Percentiles rank a stretch among this genome's conserved stretches.
Conservation (phyloP, 1,140 invertebrate genomes). For the Pristionchus pacificus region DNA sequence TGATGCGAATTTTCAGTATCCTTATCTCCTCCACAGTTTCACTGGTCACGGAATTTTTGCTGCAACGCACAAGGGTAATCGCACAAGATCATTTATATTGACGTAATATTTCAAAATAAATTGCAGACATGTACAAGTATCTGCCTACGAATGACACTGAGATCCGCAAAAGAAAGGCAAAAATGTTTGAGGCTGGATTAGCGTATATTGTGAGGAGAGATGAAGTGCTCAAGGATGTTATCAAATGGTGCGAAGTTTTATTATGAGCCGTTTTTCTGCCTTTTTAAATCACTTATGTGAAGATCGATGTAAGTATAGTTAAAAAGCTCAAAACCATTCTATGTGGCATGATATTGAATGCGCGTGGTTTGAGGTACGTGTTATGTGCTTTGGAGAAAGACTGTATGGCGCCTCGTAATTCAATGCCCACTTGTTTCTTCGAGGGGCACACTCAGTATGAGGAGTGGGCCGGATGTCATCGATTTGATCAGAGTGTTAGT, state of each 20-base stretch:
- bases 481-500: constrained; percentile 13
- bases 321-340: too few species aligned
- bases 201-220: background rate
- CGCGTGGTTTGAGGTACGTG: background rate
- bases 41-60: constrained; percentile 10
- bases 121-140: background rate
- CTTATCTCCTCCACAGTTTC: constrained; percentile 14
- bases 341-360: too few species aligned
- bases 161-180: background rate
- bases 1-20: constrained; percentile 1
- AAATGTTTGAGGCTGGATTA: constrained; percentile 11
- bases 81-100: background rate
- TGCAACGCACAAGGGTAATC: background rate
- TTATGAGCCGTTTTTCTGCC: too few species aligned
- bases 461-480: background rate
- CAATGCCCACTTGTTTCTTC: background rate
- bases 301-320: too few species aligned
- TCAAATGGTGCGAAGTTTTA: constrained; percentile 10
- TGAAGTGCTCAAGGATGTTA: background rate
- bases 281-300: too few species aligned
- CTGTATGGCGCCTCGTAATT: constrained; percentile 7
- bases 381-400: constrained; percentile 16
- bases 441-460: background rate
- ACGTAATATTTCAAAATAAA: background rate
- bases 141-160: background rate